Evolutionary conservation across 2,113 vertebrate species (phyloP).

Genomic region (Ctenodactylus gundi): DNA sequence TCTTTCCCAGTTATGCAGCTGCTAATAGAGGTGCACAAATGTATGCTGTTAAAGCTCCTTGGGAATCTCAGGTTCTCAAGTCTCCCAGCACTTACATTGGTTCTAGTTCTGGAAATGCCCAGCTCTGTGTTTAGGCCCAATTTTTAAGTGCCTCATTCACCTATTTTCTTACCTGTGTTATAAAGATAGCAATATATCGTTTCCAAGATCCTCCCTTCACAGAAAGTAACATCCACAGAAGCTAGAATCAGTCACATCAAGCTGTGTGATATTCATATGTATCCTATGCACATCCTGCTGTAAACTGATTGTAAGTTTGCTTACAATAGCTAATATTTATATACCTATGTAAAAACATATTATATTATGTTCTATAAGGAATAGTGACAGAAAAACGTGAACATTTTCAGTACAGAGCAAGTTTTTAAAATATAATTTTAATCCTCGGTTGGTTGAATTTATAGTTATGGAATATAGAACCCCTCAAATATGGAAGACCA

Average conservation of each 20-base stretch:
- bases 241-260: background rate
- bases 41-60: background rate
- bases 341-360: background rate
- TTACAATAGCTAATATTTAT: background rate
- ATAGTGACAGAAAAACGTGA: background rate
- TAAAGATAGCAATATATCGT: background rate
- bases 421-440: background rate
- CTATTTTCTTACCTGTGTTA: background rate
- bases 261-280: background rate
- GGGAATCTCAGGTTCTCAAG: background rate
- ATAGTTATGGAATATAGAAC: background rate
- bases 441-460: background rate
- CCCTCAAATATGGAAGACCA: too few relatives aligned
- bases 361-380: background rate
- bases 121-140: background rate
- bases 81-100: background rate
- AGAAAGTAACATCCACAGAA: background rate
- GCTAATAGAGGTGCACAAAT: background rate
- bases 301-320: background rate
- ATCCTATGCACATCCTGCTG: background rate
- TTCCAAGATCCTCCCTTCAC: background rate
- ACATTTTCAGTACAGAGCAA: background rate
- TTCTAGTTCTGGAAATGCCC: background rate
- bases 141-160: background rate
- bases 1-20: background rate